Evolutionary conservation across 2,113 vertebrate genomes (phyloP).

Genomic region (Ploceus nigricollis): DNA sequence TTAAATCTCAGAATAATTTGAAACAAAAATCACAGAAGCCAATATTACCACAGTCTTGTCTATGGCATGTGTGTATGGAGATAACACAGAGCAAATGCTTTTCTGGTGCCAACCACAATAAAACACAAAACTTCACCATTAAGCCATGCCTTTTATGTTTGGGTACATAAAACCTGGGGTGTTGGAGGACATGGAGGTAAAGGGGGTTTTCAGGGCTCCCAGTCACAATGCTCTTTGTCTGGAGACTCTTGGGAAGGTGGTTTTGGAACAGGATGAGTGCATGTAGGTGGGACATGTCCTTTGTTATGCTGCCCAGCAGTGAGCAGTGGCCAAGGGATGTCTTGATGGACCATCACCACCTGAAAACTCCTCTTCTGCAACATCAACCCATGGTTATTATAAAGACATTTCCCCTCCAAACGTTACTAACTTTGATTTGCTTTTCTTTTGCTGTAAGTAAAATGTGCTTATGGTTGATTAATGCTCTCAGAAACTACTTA

Average conservation of each 20-base stretch:
- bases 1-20: constrained; percentile 23
- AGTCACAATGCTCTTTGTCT: not conserved
- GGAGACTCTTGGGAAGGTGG: not conserved
- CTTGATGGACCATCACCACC: not conserved
- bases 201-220: not conserved
- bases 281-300: not conserved
- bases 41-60: constrained; percentile 51
- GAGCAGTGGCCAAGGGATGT: not conserved
- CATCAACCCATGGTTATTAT: not conserved
- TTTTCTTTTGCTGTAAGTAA: not conserved
- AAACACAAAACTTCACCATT: constrained; percentile 59
- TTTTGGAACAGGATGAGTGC: not conserved
- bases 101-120: constrained; percentile 71
- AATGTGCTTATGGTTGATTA: not conserved
- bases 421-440: not conserved
- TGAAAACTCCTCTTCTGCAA: not conserved
- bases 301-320: not conserved
- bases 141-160: constrained; percentile 60
- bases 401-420: not conserved
- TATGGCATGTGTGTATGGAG: constrained; percentile 41
- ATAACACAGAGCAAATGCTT: constrained; percentile 45
- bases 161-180: not conserved
- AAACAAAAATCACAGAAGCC: constrained; percentile 45
- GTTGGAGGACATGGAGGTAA: not conserved
- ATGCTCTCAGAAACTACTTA: not conserved